A percentile compares a stretch with the other conserved stretches of the same genome.
Evolutionary conservation across 2,888 invertebrate species (phyloP).

Genomic region (Diploptera punctata): DNA sequence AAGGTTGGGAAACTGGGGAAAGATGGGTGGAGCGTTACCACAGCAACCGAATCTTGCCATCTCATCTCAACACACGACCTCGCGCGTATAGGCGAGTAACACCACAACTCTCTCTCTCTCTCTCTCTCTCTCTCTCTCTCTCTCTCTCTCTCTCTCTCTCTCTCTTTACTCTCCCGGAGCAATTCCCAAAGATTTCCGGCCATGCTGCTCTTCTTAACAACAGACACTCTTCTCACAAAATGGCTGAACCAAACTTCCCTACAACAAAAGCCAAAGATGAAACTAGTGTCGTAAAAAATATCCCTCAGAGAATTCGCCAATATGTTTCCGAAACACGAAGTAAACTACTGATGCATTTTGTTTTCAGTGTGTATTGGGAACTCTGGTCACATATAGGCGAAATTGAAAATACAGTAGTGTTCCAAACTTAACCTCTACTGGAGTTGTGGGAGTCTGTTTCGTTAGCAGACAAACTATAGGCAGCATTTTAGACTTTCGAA

Average conservation of each 20-base stretch:
- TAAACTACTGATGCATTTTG: background rate
- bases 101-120: background rate
- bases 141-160: background rate
- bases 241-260: slow-evolving; percentile 16
- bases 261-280: background rate
- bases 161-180: background rate
- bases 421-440: no score
- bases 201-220: slow-evolving; percentile 13
- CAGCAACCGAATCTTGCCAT: slow-evolving; percentile 34
- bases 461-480: no score
- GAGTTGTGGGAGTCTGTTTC: no score
- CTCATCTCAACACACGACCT: slow-evolving; percentile 23
- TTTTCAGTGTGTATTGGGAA: background rate
- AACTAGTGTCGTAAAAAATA: background rate
- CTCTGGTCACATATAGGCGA: background rate
- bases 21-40: slow-evolving; percentile 35
- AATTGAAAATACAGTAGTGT: no score
- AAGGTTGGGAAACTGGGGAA: slow-evolving; percentile 23
- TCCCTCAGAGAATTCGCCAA: background rate
- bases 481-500: no score
- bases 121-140: background rate
- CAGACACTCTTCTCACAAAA: slow-evolving; percentile 17
- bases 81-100: background rate
- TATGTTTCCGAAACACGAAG: background rate
- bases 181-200: slow-evolving; percentile 29